phyloP scores from a whole-genome alignment of 2,888 invertebrate genomes.

The Eupelmus urozonus region DNA sequence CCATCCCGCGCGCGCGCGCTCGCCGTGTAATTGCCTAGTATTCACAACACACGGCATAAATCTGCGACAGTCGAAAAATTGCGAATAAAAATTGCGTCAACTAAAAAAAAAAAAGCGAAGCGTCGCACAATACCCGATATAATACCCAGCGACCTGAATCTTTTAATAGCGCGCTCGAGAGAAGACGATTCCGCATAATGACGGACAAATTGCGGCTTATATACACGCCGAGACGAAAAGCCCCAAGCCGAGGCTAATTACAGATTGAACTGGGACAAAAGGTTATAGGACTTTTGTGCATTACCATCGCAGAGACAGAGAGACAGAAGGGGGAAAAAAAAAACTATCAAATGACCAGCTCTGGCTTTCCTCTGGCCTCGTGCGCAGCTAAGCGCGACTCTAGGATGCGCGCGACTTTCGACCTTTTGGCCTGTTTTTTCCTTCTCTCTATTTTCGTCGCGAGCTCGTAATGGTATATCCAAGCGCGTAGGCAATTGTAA shows the following conservation, averaged over 20 bases:
- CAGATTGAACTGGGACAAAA: conserved; percentile 8
- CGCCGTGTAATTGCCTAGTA: not conserved
- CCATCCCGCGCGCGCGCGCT: too few species aligned
- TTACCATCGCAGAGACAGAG: not conserved
- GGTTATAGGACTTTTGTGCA: conserved; percentile 23
- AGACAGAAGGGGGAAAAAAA: not conserved
- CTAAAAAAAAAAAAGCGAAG: not conserved
- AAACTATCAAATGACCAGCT: conserved; percentile 10
- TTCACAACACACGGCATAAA: not conserved
- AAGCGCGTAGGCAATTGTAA: not conserved
- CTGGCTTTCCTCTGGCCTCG: conserved; percentile 31
- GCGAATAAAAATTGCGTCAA: too few species aligned
- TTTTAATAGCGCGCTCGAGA: not conserved
- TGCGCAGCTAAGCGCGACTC: conserved; percentile 26
- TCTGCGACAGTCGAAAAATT: too few species aligned
- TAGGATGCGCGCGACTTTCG: conserved; percentile 26
- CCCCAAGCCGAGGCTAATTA: conserved; percentile 21
- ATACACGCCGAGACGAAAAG: too few species aligned
- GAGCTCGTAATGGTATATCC: too few species aligned
- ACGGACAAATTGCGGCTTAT: conserved; percentile 20
- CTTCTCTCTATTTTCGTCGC: not conserved
- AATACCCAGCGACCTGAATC: not conserved
- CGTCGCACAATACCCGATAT: not conserved
- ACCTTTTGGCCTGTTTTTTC: conserved; percentile 44
- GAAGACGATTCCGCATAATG: not conserved